These are phyloP conservation scores for Trachemys scripta DNA, from an alignment of 2,113 vertebrate species.

Conservation along the genomic window DNA sequence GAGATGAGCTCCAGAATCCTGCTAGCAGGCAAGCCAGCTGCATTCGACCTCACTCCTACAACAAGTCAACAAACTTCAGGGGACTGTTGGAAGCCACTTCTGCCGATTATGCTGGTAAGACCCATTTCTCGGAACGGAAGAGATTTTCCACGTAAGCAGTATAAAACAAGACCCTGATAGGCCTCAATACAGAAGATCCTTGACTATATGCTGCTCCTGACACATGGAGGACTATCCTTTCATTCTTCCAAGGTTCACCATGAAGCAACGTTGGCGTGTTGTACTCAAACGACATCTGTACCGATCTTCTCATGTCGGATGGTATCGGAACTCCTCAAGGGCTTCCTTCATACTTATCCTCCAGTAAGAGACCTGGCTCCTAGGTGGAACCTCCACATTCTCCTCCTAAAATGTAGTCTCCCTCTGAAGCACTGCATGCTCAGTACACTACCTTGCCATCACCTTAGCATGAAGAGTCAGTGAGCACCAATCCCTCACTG, in stretches of 20 bases:
- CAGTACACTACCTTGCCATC: neutral
- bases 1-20: neutral
- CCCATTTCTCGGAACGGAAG: neutral
- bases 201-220: neutral
- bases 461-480: neutral
- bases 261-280: neutral
- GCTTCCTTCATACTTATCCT: neutral
- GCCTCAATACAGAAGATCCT: neutral
- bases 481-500: neutral
- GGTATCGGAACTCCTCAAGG: neutral
- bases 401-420: neutral
- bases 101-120: neutral
- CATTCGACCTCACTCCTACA: neutral
- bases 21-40: neutral
- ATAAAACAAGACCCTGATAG: neutral
- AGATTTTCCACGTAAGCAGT: neutral
- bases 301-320: neutral
- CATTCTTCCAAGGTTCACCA: neutral
- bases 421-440: neutral
- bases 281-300: neutral
- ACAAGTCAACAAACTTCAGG: neutral
- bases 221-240: neutral
- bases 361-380: neutral
- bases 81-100: neutral
- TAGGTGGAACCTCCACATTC: neutral